A percentile compares a stretch with the other conserved stretches of the same genome.
Conservation (phyloP, 2,797 vertebrate species). For the Clarias pachynema region DNA sequence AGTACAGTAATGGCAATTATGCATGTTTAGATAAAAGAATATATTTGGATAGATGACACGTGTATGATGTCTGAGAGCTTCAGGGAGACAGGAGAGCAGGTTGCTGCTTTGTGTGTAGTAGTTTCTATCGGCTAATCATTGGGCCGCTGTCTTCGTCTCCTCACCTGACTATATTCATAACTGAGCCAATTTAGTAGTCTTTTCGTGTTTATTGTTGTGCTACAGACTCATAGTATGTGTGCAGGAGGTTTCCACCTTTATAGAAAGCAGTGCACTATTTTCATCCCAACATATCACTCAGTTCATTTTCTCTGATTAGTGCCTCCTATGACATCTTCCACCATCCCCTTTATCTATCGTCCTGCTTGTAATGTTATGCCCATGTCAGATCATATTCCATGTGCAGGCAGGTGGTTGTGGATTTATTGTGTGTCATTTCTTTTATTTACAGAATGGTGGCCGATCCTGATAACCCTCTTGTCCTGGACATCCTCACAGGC, state of each 20-base stretch:
- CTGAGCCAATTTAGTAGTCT: not conserved
- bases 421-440: not conserved
- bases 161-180: not conserved
- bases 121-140: not conserved
- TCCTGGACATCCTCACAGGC: conserved; percentile 95
- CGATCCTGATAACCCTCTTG: conserved; percentile 94
- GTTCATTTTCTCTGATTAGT: not conserved
- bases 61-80: not conserved
- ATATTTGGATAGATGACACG: not conserved
- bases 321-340: not conserved
- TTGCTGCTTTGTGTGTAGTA: not conserved
- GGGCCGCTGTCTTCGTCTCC: not conserved
- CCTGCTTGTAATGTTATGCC: not conserved
- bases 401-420: not conserved
- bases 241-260: not conserved
- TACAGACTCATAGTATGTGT: not conserved
- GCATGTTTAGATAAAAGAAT: not conserved
- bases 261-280: too few relatives aligned
- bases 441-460: conserved; percentile 87
- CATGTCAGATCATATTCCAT: not conserved
- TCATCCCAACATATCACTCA: not conserved
- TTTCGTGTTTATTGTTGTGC: not conserved
- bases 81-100: not conserved
- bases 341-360: not conserved
- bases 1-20: not conserved